Percentiles rank a stretch among this genome's conserved stretches.
Evolutionary conservation across 1,140 invertebrate genomes (phyloP).

Genomic region (Ladona fulva): DNA sequence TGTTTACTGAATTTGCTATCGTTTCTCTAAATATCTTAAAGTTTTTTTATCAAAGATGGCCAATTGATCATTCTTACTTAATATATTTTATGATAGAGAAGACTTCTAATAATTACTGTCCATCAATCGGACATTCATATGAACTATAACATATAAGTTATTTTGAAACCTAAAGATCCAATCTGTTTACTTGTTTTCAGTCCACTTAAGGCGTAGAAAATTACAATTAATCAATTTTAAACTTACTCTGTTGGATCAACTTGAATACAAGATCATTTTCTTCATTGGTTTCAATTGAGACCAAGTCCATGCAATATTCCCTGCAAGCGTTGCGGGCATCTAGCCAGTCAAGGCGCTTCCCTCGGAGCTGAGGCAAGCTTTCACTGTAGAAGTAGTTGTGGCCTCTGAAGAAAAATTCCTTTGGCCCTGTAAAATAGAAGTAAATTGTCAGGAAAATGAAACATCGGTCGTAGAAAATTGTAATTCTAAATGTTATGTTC

Average conservation of each 20-base stretch:
- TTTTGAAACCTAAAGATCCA: too few species aligned
- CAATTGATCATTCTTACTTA: too few species aligned
- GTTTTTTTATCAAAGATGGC: too few species aligned
- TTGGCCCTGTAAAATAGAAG: constrained; percentile 57
- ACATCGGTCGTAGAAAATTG: background rate
- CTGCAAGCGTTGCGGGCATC: constrained; percentile 82
- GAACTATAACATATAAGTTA: too few species aligned
- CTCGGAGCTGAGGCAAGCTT: constrained; percentile 65
- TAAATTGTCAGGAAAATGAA: constrained; percentile 22
- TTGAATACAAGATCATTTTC: constrained; percentile 82
- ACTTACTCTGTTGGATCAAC: constrained; percentile 73
- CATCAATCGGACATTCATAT: too few species aligned
- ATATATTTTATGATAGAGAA: too few species aligned
- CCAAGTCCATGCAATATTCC: constrained; percentile 86
- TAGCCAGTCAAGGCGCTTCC: constrained; percentile 77
- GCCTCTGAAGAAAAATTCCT: constrained; percentile 75
- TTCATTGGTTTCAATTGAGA: constrained; percentile 77
- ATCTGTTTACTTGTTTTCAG: too few species aligned
- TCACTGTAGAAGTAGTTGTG: constrained; percentile 85
- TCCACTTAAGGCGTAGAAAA: too few species aligned
- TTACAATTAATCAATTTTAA: background rate
- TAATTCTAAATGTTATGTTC: background rate
- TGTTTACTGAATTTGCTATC: too few species aligned
- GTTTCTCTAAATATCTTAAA: too few species aligned
- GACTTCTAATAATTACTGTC: too few species aligned